phyloP scores from a whole-genome alignment of 2,113 vertebrate genomes.

The Hippocampus barbouri region DNA sequence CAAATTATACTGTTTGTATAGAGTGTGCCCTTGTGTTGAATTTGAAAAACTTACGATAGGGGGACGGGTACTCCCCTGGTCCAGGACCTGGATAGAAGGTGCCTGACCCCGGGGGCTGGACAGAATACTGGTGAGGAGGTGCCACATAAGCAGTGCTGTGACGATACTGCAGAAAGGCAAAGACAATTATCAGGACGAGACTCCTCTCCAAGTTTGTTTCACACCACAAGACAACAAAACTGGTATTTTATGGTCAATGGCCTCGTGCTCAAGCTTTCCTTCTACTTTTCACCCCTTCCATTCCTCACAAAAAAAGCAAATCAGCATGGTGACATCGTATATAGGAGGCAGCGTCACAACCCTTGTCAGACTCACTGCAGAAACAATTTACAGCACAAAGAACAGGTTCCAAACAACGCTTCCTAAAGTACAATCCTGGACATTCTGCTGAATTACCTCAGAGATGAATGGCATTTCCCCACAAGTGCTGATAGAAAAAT shows the following conservation, averaged over 20 bases:
- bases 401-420: not conserved
- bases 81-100: slow-evolving; percentile 93
- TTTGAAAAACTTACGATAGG: slow-evolving; percentile 81
- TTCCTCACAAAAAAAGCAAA: not conserved
- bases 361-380: not conserved
- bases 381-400: not conserved
- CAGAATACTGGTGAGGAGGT: slow-evolving; percentile 90
- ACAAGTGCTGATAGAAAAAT: not conserved
- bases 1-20: not conserved
- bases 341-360: not conserved
- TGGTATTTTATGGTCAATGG: not conserved
- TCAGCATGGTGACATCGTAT: not conserved
- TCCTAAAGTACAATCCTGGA: not conserved
- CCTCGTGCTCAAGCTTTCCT: not conserved
- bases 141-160: slow-evolving; percentile 89
- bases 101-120: slow-evolving; percentile 87
- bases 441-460: not conserved
- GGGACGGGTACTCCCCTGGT: slow-evolving; percentile 89
- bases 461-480: not conserved
- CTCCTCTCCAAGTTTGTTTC: not conserved
- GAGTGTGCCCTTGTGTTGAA: not conserved
- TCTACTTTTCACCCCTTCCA: not conserved
- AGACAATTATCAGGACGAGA: not conserved
- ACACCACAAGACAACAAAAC: not conserved
- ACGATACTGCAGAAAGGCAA: slow-evolving; percentile 78